These are phyloP conservation scores for Falco columbarius DNA, from an alignment of 2,797 vertebrate genomes.

Conservation along the genomic window DNA sequence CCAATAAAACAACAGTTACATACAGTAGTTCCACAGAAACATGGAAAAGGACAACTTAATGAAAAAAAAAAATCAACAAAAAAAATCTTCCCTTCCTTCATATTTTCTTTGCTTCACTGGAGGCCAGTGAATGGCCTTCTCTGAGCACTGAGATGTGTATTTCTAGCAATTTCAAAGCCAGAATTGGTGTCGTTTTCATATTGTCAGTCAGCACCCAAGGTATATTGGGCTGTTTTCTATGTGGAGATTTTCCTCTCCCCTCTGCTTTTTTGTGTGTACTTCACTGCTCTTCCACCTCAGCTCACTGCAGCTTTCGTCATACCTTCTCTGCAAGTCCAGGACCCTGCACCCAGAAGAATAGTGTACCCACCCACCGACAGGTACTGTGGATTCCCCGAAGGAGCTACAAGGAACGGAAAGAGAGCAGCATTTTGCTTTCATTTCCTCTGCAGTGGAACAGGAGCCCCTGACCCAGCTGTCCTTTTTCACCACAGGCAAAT, in stretches of 20 bases:
- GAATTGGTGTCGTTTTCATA: accelerated
- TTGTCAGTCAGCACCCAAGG: neutral
- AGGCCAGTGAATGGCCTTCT: neutral
- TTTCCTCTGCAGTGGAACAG: neutral
- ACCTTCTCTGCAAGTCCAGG: neutral
- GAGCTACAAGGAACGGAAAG: neutral
- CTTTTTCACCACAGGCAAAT: neutral
- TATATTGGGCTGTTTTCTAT: neutral
- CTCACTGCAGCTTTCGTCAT: neutral
- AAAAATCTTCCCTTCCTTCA: neutral
- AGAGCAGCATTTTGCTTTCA: neutral
- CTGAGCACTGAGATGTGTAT: neutral
- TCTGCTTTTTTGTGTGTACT: neutral
- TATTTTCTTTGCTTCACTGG: neutral
- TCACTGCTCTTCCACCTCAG: neutral
- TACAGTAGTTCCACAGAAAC: neutral
- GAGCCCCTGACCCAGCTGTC: neutral
- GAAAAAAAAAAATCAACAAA: neutral
- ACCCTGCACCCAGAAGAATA: accelerated
- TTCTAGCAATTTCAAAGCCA: neutral
- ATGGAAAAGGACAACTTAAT: neutral
- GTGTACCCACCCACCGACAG: neutral
- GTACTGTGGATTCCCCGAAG: neutral
- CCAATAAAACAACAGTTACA: neutral
- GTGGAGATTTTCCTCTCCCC: neutral